Base-by-base conservation (phyloP, 2,797 vertebrate species). In the Pseudochirops cupreus region DNA sequence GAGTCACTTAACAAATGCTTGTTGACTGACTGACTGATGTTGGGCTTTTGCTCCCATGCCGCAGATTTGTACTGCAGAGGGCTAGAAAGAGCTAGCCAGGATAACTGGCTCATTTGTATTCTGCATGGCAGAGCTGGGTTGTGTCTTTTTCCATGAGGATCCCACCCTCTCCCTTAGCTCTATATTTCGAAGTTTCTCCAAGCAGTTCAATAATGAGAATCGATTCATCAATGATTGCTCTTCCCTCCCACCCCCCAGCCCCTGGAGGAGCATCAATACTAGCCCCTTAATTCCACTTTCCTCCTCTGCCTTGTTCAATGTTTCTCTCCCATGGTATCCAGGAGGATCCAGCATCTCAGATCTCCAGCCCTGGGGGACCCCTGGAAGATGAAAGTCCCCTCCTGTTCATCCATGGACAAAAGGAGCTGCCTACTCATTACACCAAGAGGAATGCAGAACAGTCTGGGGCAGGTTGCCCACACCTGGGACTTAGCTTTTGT, bases 131-230 rank as follows among this genome's bases (percentile, higher is more conserved):
- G 62, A 56, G 62, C 54, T 16, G 29, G 0, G 28, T 87, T 58
- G 11, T 56, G 33, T 39, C 93, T 96, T 95, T 95, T 91, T 97
- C 90, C 0, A 6, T 57, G 82, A 95, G 95, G 93, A 93, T 82
- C 56, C 16, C 57, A 29, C 91, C 52, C 56, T 95, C 91, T 91
- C 67, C 55, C 90, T 93, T 14, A 21, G 67, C 28, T 87, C 90
- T 74, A 11, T 92, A 94, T 97, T 96, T 97, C 53, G 0, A 93
- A 97, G 92, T 59, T 54, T 96, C 94, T 94, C 94, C 56, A 92
- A 94, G 94, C 92, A 94, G 74, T 93, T 96, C 97, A 92, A 93
- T 97, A 97, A 94, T 92, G 95, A 96, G 93, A 95, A 97, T 97
- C 67, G 5, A 97, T 97, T 94, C 95, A 95, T 98, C 97, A 93